Evolutionary conservation across 2,113 vertebrate genomes (phyloP).

Genomic region (Stictonetta naevosa): DNA sequence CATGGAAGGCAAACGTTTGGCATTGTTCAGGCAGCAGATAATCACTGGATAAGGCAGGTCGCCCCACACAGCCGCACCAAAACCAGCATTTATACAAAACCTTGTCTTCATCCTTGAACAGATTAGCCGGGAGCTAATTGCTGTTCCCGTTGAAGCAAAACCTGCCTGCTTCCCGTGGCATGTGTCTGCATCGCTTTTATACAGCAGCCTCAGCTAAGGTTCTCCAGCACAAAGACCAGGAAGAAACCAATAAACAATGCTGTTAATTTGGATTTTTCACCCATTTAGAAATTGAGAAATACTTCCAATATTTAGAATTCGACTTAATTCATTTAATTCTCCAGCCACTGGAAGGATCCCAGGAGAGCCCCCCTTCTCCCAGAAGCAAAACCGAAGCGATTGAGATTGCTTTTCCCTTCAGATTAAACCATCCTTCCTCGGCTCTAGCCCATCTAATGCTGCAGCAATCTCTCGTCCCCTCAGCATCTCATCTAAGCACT

Average conservation of each 20-base stretch:
- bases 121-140: constrained; percentile 26
- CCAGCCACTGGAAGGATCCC: not conserved
- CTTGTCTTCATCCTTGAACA: not conserved
- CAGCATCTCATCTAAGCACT: not conserved
- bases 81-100: not conserved
- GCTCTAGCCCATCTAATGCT: constrained; percentile 17
- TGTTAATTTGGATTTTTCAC: not conserved
- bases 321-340: not conserved
- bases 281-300: not conserved
- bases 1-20: not conserved
- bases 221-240: constrained; percentile 1
- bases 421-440: constrained; percentile 8
- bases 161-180: constrained; percentile 2
- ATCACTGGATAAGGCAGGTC: constrained; percentile 11
- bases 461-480: constrained; percentile 22
- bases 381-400: constrained; percentile 31
- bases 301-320: not conserved
- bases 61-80: not conserved
- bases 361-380: not conserved
- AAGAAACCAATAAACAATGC: not conserved
- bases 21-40: not conserved
- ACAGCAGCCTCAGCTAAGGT: not conserved
- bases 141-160: not conserved
- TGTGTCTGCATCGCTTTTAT: not conserved
- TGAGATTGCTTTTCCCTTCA: not conserved